phyloP scores from a whole-genome alignment of 2,888 invertebrate species.

The Cephus rjabovi region DNA sequence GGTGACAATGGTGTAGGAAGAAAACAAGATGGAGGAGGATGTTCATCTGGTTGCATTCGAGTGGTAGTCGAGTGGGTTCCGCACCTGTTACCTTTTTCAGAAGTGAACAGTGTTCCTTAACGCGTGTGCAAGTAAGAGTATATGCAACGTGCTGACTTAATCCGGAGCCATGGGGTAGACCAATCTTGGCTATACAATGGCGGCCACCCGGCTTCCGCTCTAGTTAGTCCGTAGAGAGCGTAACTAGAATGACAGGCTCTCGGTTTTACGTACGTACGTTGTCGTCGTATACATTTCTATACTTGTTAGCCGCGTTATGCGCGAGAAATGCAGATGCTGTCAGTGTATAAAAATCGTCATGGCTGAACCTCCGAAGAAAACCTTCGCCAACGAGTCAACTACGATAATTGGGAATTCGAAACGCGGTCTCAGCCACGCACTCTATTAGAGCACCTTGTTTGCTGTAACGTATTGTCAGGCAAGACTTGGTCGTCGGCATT shows the following conservation, averaged over 20 bases:
- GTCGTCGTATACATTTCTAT: conserved; percentile 1
- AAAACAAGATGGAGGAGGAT: neutral
- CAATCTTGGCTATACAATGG: conserved; percentile 45
- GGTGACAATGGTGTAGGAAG: neutral
- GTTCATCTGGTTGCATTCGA: neutral
- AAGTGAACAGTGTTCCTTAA: conserved; percentile 21
- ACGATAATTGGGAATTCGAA: neutral
- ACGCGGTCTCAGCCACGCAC: neutral
- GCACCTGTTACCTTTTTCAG: conserved; percentile 55
- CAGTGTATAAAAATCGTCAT: neutral
- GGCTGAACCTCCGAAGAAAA: neutral
- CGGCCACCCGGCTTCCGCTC: conserved; percentile 54
- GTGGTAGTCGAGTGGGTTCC: conserved; percentile 19
- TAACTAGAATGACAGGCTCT: conserved; percentile 48
- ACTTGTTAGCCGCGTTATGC: conserved; percentile 26
- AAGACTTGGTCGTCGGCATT: neutral
- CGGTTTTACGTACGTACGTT: conserved; percentile 2
- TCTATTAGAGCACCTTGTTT: neutral
- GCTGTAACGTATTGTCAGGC: neutral
- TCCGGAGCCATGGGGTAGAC: conserved; percentile 38
- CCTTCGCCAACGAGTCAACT: neutral
- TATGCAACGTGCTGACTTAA: conserved; percentile 39
- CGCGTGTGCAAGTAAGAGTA: conserved; percentile 10
- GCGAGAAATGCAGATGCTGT: neutral
- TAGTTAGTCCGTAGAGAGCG: conserved; percentile 50